Percentiles rank a stretch among this genome's conserved stretches.
Evolutionary conservation across 1,140 invertebrate genomes (phyloP).

Genomic region (Belonocnema kinseyi): DNA sequence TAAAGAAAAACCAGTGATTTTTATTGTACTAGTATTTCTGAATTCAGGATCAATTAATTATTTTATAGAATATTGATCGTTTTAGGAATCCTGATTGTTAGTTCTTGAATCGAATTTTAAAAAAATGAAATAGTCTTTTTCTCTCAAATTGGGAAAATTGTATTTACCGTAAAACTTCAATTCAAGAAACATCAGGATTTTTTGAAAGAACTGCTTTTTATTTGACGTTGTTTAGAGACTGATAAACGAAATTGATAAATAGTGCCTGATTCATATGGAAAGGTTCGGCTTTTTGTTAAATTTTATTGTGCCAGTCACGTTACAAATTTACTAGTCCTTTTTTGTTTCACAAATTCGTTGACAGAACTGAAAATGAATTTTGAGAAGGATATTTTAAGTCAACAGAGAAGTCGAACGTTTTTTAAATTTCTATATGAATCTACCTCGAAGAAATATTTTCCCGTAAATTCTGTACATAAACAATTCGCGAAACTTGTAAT

Average conservation of each 20-base stretch:
- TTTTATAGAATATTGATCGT: neutral
- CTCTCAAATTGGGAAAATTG: too few species aligned
- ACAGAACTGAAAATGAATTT: slow-evolving; percentile 22
- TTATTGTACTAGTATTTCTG: neutral
- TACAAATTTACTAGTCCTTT: slow-evolving; percentile 22
- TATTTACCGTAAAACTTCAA: too few species aligned
- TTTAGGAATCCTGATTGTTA: neutral
- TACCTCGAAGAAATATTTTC: slow-evolving; percentile 32
- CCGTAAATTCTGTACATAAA: slow-evolving; percentile 36
- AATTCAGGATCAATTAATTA: neutral
- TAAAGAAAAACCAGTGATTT: neutral
- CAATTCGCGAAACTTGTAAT: slow-evolving; percentile 35
- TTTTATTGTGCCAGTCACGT: neutral
- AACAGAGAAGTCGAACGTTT: slow-evolving; percentile 37
- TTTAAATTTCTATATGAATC: slow-evolving; percentile 36
- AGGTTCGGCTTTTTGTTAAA: neutral
- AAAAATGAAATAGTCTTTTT: neutral
- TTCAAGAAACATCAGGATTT: neutral
- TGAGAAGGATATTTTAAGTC: slow-evolving; percentile 41
- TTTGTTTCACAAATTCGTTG: neutral
- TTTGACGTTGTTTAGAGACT: slow-evolving; percentile 7
- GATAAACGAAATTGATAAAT: neutral
- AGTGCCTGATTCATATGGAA: neutral
- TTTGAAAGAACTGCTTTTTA: neutral
- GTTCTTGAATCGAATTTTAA: neutral